These are phyloP conservation scores for Phlogophora meticulosa DNA, from an alignment of 2,888 invertebrate species.

Conservation along the genomic window DNA sequence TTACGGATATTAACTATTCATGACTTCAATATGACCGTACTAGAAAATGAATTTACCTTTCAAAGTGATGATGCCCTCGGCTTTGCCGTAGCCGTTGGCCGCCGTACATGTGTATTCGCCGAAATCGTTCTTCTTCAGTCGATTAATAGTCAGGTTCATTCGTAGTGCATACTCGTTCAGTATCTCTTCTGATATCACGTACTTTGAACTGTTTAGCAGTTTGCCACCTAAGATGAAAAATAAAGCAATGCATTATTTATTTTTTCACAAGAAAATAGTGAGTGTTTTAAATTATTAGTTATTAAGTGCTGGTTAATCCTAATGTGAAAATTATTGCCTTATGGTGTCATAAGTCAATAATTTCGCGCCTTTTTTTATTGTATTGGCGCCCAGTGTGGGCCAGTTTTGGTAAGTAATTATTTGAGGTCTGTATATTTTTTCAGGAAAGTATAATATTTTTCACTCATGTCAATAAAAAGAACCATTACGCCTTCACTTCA, in stretches of 20 bases:
- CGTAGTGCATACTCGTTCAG: conserved; percentile 94
- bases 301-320: no score
- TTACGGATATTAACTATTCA: conserved; percentile 37
- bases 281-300: no score
- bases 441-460: background rate
- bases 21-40: conserved; percentile 27
- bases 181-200: conserved; percentile 93
- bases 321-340: no score
- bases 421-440: background rate
- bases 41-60: conserved; percentile 92
- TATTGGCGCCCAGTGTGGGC: conserved; percentile 11
- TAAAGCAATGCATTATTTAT: background rate
- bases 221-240: conserved; percentile 91
- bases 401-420: background rate
- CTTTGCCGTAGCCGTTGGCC: conserved; percentile 95
- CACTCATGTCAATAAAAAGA: background rate
- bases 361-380: no score
- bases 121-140: conserved; percentile 94
- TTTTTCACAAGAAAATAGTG: background rate
- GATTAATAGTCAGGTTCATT: conserved; percentile 95
- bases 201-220: conserved; percentile 94
- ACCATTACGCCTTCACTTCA: background rate
- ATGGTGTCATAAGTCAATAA: no score
- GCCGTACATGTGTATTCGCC: conserved; percentile 95
- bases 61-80: conserved; percentile 94